Evolutionary conservation across 2,888 invertebrate species (phyloP), one percentile per base, ranked within the genome.

Genomic region (Acrocyrtus sp.): DNA sequence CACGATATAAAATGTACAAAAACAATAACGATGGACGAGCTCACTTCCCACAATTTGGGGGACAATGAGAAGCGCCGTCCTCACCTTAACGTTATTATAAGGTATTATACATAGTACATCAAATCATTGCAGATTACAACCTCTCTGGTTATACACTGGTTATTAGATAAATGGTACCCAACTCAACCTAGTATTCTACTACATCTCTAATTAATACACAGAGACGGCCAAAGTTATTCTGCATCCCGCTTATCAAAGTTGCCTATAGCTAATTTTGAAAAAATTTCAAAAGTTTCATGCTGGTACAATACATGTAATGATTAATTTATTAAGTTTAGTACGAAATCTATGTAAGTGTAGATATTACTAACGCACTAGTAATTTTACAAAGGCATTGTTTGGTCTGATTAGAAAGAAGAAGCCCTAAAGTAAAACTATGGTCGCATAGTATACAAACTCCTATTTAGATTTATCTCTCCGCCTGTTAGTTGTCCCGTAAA

Each of bases 1-100:
- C 72, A 72, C 72, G 66, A 72, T 72, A 72, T 57, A 72, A 72
- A 72, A 72, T 66, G 61, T 72, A 66, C 66, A 72, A 66, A 51
- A 72, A 72, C 70, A 65, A 60, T 72, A 53, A 48, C 53, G 65
- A 66, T 48, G 29, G 51, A 58, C 67, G 58, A 50, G 26, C 22
- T 51, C 26, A 19, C 5, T 45, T 51, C 22, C 27, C 51, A 21
- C 22, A 50, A 51, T 21, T 48, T 51, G 26, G 17, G 24, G 26
- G 51, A n/a, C n/a, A 27, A 51, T 51, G 51, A n/a, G 26, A 51
- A 10, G 21, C 48, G 43, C 17, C 43, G 22, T 48, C 12, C 12
- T 34, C 34, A 34, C 12, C 34, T 34, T n/a, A n/a, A 34, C 34
- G 34, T 34, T 34, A 34, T 34, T 34, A n/a, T n/a, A 8, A 34